Conservation (phyloP, 2,113 vertebrate genomes). For the Dipodomys merriami region DNA sequence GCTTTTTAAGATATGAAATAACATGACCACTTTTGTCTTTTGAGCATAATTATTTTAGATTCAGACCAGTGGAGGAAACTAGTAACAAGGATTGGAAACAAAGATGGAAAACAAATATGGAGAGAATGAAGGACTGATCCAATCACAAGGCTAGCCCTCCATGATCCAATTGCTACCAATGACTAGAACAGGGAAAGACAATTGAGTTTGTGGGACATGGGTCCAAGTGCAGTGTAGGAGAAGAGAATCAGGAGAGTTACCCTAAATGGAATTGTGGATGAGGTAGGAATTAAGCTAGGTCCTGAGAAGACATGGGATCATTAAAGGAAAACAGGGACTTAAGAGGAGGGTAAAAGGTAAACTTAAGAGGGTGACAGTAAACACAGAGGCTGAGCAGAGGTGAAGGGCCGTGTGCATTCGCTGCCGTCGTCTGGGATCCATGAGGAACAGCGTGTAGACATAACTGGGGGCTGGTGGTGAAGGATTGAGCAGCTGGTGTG, state of each 20-base stretch:
- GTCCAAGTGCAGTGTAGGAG: background rate
- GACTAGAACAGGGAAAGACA: background rate
- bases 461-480: background rate
- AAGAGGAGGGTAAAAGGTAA: no score
- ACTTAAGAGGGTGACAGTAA: no score
- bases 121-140: background rate
- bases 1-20: slow-evolving; percentile 1
- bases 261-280: background rate
- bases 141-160: background rate
- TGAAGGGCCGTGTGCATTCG: background rate
- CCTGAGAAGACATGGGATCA: background rate
- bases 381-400: background rate
- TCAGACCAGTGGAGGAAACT: background rate
- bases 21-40: background rate
- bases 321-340: background rate
- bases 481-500: background rate
- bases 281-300: background rate
- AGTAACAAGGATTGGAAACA: background rate
- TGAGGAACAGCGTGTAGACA: background rate
- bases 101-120: background rate
- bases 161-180: background rate
- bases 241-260: background rate
- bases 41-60: background rate
- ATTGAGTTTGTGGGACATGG: background rate
- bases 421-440: background rate